Evolutionary conservation across 2,113 vertebrate species (phyloP).

Genomic region (Loxodonta africana): DNA sequence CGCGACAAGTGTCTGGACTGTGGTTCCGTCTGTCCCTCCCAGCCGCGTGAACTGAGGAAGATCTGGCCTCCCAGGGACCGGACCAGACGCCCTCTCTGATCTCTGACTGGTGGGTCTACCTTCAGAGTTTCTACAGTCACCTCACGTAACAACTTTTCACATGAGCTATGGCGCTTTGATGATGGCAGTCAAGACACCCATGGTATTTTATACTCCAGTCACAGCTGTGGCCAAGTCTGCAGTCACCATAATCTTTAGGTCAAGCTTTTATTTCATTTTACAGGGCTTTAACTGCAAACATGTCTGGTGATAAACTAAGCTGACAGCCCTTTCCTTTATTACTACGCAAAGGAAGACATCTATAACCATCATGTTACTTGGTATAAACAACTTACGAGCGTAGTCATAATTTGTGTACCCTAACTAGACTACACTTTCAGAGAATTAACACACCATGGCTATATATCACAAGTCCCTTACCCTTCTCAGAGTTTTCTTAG

Average conservation of each 20-base stretch:
- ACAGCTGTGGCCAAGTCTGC: constrained; percentile 38
- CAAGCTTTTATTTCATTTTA: constrained; percentile 69
- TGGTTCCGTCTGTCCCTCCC: not conserved
- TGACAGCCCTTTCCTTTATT: constrained; percentile 64
- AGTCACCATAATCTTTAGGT: constrained; percentile 60
- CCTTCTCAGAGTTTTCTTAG: constrained; percentile 49
- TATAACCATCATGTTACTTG: not conserved
- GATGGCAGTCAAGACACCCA: not conserved
- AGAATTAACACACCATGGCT: constrained; percentile 62
- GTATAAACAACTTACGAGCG: constrained; percentile 40
- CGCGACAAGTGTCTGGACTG: not conserved
- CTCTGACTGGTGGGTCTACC: not conserved
- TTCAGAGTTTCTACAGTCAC: not conserved
- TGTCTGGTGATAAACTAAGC: constrained; percentile 62
- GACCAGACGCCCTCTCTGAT: not conserved
- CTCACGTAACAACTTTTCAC: not conserved
- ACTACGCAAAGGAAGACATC: constrained; percentile 65
- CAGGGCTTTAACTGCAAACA: constrained; percentile 68
- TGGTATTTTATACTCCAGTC: not conserved
- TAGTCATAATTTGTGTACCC: not conserved
- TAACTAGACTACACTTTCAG: constrained; percentile 62
- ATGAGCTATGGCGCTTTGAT: not conserved
- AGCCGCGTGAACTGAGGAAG: not conserved
- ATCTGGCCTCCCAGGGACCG: not conserved
- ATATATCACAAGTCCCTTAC: constrained; percentile 56